Percentiles rank a stretch among this genome's conserved stretches.
These are phyloP conservation scores for Andricus grossulariae DNA, from an alignment of 1,140 invertebrate species.

Conservation along the genomic window DNA sequence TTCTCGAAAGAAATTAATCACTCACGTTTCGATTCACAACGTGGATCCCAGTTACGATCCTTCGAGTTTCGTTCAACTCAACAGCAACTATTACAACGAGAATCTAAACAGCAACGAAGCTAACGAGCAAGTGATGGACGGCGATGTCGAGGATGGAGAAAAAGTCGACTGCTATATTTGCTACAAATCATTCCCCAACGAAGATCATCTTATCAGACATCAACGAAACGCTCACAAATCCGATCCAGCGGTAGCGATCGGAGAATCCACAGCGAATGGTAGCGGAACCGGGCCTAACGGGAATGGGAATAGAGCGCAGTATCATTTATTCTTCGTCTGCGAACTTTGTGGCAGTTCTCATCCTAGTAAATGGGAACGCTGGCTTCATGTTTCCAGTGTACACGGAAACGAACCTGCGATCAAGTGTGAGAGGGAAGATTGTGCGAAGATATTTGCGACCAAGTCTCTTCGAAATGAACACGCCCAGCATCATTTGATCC, in stretches of 20 bases:
- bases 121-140: conserved; percentile 62
- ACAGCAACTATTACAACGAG: conserved; percentile 71
- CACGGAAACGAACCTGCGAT: conserved; percentile 71
- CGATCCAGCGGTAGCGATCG: conserved; percentile 52
- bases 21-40: conserved; percentile 78
- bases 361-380: conserved; percentile 76
- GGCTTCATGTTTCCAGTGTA: conserved; percentile 74
- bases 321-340: conserved; percentile 76
- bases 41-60: conserved; percentile 75
- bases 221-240: conserved; percentile 74
- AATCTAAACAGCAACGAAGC: conserved; percentile 64
- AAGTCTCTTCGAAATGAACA: conserved; percentile 74
- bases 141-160: conserved; percentile 67
- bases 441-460: conserved; percentile 76
- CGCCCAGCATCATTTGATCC: conserved; percentile 72
- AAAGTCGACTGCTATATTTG: conserved; percentile 74
- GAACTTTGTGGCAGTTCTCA: conserved; percentile 76
- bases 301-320: conserved; percentile 68
- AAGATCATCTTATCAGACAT: conserved; percentile 75
- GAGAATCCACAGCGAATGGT: conserved; percentile 53
- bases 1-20: conserved; percentile 77
- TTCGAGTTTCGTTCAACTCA: conserved; percentile 75
- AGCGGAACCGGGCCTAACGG: conserved; percentile 58
- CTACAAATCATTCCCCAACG: conserved; percentile 74
- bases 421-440: conserved; percentile 72